Evolutionary conservation across 2,797 vertebrate genomes (phyloP).

Genomic region (Mormyrus hasselquistii): DNA sequence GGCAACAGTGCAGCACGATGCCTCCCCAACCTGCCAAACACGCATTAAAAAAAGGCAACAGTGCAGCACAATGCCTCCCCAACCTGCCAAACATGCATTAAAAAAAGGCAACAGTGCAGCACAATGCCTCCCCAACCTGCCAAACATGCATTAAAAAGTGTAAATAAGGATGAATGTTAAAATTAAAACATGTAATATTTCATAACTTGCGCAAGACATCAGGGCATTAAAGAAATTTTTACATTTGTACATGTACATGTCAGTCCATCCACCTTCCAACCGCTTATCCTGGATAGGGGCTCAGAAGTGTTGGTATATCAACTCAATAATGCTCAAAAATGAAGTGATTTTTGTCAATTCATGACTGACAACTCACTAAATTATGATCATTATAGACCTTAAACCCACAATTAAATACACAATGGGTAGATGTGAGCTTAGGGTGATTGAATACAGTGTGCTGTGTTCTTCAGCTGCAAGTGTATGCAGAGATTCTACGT

Average conservation of each 20-base stretch:
- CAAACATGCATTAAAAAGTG: neutral
- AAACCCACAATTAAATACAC: neutral
- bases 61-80: neutral
- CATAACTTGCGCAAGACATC: neutral
- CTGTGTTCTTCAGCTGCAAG: constrained; percentile 3
- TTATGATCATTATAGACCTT: neutral
- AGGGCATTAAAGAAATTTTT: neutral
- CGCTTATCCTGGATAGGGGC: neutral
- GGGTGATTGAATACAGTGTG: neutral
- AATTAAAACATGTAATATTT: neutral
- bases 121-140: neutral
- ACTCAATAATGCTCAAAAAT: neutral
- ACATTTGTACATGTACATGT: neutral
- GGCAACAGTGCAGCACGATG: too few species aligned
- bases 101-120: neutral
- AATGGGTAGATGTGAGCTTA: neutral
- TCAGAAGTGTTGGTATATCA: neutral
- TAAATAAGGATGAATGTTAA: neutral
- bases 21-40: too few species aligned
- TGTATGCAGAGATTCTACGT: neutral
- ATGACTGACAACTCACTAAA: neutral
- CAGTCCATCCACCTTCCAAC: neutral
- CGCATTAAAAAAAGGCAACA: neutral
- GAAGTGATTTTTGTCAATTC: neutral
- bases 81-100: neutral